These are phyloP conservation scores for Penelope pileata DNA, from an alignment of 2,113 vertebrate genomes.

Conservation along the genomic window DNA sequence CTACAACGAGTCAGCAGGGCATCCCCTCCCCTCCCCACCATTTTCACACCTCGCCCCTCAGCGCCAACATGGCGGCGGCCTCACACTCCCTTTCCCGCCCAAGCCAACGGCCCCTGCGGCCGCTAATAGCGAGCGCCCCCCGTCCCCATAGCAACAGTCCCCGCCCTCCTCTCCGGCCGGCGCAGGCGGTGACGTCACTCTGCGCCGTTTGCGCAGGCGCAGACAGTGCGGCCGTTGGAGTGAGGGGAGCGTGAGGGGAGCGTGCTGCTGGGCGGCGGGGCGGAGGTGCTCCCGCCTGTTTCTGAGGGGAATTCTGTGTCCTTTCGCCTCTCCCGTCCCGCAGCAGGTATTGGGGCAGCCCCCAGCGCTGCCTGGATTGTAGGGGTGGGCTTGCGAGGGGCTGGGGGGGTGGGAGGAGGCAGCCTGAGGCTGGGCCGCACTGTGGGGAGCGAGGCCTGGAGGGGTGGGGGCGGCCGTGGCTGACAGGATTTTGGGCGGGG, in stretches of 20 bases:
- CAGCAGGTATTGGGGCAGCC: neutral
- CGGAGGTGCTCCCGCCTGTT: fast-evolving
- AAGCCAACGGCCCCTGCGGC: neutral
- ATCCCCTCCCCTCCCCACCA: too few relatives aligned
- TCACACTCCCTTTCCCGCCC: neutral
- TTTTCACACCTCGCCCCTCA: neutral
- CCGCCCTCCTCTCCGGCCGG: neutral
- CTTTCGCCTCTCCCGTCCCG: fast-evolving
- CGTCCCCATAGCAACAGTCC: neutral
- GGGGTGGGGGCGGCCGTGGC: neutral
- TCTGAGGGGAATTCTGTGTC: too few relatives aligned
- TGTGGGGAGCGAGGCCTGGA: neutral
- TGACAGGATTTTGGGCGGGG: neutral
- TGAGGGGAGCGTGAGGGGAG: neutral
- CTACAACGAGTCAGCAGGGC: too few relatives aligned
- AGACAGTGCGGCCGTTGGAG: neutral
- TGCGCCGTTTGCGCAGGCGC: conserved; percentile 28
- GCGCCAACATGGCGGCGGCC: neutral
- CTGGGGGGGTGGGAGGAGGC: neutral
- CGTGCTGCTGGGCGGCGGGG: too few relatives aligned
- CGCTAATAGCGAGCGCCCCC: too few relatives aligned
- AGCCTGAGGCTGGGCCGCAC: too few relatives aligned
- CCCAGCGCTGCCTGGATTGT: too few relatives aligned
- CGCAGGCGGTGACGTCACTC: neutral
- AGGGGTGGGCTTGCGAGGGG: neutral